Evolutionary conservation across 1,140 invertebrate species (phyloP).

Genomic region (Heterodera schachtii): DNA sequence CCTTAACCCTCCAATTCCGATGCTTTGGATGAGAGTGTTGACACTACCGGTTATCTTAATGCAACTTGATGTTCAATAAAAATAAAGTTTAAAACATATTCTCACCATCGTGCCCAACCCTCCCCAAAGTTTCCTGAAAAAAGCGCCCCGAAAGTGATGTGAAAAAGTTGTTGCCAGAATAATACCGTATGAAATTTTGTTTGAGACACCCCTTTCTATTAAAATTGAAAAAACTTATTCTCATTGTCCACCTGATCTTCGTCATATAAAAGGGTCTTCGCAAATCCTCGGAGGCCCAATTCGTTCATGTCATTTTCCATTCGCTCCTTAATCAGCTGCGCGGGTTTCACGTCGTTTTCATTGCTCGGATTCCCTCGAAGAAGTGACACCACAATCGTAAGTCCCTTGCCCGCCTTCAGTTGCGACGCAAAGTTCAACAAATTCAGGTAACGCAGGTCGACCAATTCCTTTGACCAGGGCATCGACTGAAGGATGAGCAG

Average conservation of each 20-base stretch:
- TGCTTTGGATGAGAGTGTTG: conserved; percentile 76
- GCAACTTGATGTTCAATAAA: conserved; percentile 74
- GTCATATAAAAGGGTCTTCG: conserved; percentile 59
- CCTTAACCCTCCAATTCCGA: conserved; percentile 86
- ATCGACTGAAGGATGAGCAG: conserved; percentile 61
- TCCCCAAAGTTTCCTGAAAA: no score
- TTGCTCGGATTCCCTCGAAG: conserved; percentile 73
- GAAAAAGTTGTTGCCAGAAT: no score
- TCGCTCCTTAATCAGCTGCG: conserved; percentile 52
- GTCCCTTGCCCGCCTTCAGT: conserved; percentile 72
- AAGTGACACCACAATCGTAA: conserved; percentile 89
- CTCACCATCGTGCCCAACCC: no score
- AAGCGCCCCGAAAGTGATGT: no score
- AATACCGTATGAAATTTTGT: no score
- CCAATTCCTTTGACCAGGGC: conserved; percentile 59
- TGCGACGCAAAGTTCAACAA: conserved; percentile 61
- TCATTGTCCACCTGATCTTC: conserved; percentile 55
- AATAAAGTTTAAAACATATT: no score
- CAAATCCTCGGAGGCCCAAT: conserved; percentile 55
- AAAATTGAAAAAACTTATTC: background rate
- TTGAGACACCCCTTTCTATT: no score
- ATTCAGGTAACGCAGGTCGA: conserved; percentile 61
- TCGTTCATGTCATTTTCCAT: conserved; percentile 62
- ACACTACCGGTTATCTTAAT: conserved; percentile 78
- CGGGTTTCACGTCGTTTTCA: conserved; percentile 46